Evolutionary conservation across 1,140 invertebrate genomes (phyloP).

Genomic region (Sminthurinus signatus): DNA sequence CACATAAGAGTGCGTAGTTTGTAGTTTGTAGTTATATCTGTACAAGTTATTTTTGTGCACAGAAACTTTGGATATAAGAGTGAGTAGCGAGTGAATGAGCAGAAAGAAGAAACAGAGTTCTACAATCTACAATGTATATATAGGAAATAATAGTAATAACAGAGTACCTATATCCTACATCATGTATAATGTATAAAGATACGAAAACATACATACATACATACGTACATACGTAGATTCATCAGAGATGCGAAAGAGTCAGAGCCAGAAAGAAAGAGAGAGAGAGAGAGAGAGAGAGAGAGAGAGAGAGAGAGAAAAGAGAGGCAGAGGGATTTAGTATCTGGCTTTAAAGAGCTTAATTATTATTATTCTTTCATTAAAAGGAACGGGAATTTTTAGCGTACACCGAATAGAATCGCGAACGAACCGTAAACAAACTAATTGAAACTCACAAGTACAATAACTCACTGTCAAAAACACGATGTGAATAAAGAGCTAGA

Average conservation of each 20-base stretch:
- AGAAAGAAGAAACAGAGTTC: too few relatives aligned
- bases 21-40: too few relatives aligned
- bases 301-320: neutral
- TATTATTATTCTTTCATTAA: conserved; percentile 43
- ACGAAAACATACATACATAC: conserved; percentile 6
- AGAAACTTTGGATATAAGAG: too few relatives aligned
- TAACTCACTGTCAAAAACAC: conserved; percentile 42
- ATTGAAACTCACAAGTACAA: conserved; percentile 41
- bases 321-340: conserved; percentile 31
- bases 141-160: too few relatives aligned
- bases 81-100: too few relatives aligned
- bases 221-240: neutral
- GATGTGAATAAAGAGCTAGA: conserved; percentile 33
- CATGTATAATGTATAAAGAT: too few relatives aligned
- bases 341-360: conserved; percentile 41
- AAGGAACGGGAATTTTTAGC: conserved; percentile 34
- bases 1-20: too few relatives aligned
- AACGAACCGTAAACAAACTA: conserved; percentile 41
- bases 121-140: too few relatives aligned
- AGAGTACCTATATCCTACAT: too few relatives aligned
- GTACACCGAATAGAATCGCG: conserved; percentile 38
- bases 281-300: conserved; percentile 4
- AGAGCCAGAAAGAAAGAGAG: too few relatives aligned
- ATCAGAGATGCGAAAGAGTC: neutral
- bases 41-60: too few relatives aligned